These are phyloP conservation scores for Dufourea novaeangliae DNA, from an alignment of 1,140 invertebrate species.

Conservation along the genomic window DNA sequence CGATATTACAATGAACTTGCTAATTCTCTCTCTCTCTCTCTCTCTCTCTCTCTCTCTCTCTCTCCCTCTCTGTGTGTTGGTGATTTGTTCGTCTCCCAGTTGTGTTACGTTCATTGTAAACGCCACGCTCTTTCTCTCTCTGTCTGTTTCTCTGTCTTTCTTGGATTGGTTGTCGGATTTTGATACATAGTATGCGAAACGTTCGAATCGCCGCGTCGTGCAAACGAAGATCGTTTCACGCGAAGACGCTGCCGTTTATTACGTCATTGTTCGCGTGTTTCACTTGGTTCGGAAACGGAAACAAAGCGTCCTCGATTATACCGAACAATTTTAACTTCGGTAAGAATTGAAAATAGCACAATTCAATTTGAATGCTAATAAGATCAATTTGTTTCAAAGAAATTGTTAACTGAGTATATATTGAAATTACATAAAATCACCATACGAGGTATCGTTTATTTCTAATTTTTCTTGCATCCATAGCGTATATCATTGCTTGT, in stretches of 20 bases:
- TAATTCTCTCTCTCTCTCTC: slow-evolving; percentile 14
- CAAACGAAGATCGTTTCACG: slow-evolving; percentile 3
- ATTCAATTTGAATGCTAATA: background rate
- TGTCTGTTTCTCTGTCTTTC: background rate
- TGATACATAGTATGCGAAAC: background rate
- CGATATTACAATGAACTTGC: slow-evolving; percentile 23
- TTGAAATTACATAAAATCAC: background rate
- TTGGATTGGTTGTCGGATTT: background rate
- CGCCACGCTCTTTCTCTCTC: background rate
- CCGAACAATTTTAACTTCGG: background rate
- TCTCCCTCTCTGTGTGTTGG: background rate
- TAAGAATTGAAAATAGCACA: background rate
- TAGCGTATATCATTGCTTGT: too few relatives aligned
- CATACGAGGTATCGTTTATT: too few relatives aligned
- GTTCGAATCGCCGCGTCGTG: background rate
- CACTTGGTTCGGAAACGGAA: slow-evolving; percentile 28
- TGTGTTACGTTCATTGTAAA: background rate
- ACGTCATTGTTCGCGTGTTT: slow-evolving; percentile 47
- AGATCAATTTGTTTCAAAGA: background rate
- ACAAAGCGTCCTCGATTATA: slow-evolving; percentile 40
- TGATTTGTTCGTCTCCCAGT: background rate
- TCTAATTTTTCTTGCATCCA: too few relatives aligned
- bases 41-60: too few relatives aligned
- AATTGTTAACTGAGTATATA: background rate
- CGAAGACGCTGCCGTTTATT: slow-evolving; percentile 21